These are phyloP conservation scores for Uloborus plumipes DNA, from an alignment of 2,888 invertebrate species.

Conservation along the genomic window DNA sequence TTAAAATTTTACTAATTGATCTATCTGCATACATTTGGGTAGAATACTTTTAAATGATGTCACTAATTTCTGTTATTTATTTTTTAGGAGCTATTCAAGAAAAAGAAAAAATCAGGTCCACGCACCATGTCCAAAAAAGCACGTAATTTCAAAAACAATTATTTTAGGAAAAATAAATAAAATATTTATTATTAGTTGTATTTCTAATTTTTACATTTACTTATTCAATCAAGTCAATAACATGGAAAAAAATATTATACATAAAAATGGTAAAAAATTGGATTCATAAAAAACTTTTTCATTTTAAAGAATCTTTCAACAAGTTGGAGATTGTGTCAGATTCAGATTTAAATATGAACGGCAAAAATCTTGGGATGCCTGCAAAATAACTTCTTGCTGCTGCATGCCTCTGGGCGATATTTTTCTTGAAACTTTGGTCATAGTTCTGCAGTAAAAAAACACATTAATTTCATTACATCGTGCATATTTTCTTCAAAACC, in stretches of 20 bases:
- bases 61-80: background rate
- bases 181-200: conserved; percentile 4
- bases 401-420: conserved; percentile 52
- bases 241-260: too few relatives aligned
- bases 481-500: too few relatives aligned
- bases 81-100: conserved; percentile 38
- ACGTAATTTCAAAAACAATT: background rate
- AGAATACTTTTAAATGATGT: too few relatives aligned
- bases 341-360: conserved; percentile 24
- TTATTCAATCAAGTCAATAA: too few relatives aligned
- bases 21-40: too few relatives aligned
- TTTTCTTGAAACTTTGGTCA: conserved; percentile 51
- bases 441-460: conserved; percentile 49
- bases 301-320: too few relatives aligned
- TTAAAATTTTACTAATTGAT: too few relatives aligned
- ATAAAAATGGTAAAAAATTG: too few relatives aligned
- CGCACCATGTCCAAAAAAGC: background rate
- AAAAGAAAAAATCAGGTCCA: conserved; percentile 12
- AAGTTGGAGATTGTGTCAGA: background rate
- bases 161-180: background rate
- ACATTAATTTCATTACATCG: background rate
- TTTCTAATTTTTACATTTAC: too few relatives aligned
- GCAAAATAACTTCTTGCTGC: conserved; percentile 63
- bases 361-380: conserved; percentile 51
- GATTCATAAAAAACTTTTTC: too few relatives aligned